phyloP scores from a whole-genome alignment of 1,140 invertebrate species.

The Hestina assimilis region DNA sequence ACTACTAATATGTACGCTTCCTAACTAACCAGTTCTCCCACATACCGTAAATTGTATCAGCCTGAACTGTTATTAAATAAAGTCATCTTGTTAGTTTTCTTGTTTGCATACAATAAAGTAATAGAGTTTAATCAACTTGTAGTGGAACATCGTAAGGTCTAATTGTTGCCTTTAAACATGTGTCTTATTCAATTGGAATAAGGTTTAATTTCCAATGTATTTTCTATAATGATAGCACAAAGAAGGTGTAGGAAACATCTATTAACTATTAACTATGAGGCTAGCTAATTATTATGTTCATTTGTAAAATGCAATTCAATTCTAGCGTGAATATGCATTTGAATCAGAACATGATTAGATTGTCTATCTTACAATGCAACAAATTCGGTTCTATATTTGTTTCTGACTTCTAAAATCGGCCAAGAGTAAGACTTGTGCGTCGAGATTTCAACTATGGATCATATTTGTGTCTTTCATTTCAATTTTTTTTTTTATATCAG shows the following conservation, averaged over 20 bases:
- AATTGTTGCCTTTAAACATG: not conserved
- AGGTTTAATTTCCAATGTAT: not conserved
- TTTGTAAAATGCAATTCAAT: not conserved
- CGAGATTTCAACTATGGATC: no score
- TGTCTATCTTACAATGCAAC: no score
- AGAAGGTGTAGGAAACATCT: not conserved
- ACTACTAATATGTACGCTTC: constrained; percentile 16
- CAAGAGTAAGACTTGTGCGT: no score
- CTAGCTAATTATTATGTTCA: not conserved
- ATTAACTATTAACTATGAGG: constrained; percentile 1
- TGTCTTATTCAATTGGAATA: not conserved
- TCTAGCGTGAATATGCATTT: not conserved
- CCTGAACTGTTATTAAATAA: constrained; percentile 34
- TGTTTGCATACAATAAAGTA: constrained; percentile 40
- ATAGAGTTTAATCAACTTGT: not conserved
- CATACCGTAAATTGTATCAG: constrained; percentile 28
- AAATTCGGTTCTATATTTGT: no score
- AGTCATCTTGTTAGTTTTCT: constrained; percentile 33
- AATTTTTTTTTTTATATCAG: no score
- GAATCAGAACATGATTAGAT: no score
- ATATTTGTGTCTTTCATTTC: no score
- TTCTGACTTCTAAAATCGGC: no score
- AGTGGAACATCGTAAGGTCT: not conserved
- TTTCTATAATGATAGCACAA: not conserved
- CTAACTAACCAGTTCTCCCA: constrained; percentile 15